Evolutionary conservation across 2,888 invertebrate species (phyloP).

Genomic region (Yponomeuta plumbellus): DNA sequence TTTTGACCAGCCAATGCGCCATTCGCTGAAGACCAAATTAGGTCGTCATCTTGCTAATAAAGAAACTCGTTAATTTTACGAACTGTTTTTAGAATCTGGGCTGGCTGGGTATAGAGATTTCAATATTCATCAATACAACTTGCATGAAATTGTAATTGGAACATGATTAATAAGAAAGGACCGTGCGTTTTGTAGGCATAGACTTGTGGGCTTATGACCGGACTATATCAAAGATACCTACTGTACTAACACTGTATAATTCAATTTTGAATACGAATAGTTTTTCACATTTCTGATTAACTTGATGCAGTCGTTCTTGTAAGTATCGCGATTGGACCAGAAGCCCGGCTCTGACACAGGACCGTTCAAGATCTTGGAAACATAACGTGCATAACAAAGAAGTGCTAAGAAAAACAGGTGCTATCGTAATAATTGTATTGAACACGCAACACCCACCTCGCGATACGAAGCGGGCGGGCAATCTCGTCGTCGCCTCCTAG

Average conservation of each 20-base stretch:
- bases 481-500: not conserved
- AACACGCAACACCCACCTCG: constrained; percentile 7
- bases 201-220: too few species aligned
- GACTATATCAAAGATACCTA: too few species aligned
- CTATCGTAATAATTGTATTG: constrained; percentile 9
- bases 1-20: not conserved
- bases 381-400: not conserved
- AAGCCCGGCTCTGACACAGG: too few species aligned
- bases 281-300: too few species aligned
- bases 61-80: not conserved
- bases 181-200: too few species aligned
- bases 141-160: too few species aligned
- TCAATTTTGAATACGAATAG: too few species aligned
- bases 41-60: not conserved
- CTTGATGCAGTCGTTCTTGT: too few species aligned
- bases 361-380: not conserved
- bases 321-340: too few species aligned
- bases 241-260: too few species aligned
- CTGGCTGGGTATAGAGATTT: not conserved
- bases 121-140: not conserved
- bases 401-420: constrained; percentile 10
- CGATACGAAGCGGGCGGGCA: constrained; percentile 5
- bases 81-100: not conserved
- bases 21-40: not conserved
- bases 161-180: too few species aligned